These are phyloP conservation scores for Eremobia ochroleuca DNA, from an alignment of 2,888 invertebrate genomes.

Conservation along the genomic window DNA sequence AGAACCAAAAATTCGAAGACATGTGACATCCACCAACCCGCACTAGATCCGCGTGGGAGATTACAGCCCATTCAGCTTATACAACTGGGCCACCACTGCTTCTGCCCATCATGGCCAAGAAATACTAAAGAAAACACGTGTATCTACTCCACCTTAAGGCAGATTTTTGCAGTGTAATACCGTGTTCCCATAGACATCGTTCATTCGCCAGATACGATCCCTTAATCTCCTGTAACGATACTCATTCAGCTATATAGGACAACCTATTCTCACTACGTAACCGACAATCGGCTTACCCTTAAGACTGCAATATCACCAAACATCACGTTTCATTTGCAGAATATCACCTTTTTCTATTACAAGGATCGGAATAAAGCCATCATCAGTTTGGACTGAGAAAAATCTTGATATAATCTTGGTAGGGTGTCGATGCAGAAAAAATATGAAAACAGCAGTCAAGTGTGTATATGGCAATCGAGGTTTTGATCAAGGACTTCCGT, in stretches of 20 bases:
- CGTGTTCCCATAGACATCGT: neutral
- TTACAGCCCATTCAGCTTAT: neutral
- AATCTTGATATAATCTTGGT: no score
- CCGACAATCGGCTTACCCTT: constrained; percentile 14
- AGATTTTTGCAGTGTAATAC: neutral
- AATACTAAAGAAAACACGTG: neutral
- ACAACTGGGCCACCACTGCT: neutral
- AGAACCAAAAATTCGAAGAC: no score
- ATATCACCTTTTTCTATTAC: constrained; percentile 27
- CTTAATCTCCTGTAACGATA: constrained; percentile 9
- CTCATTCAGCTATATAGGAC: neutral
- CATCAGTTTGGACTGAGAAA: neutral
- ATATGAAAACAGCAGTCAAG: neutral
- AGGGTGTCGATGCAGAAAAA: neutral
- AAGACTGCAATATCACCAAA: constrained; percentile 12
- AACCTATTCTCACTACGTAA: neutral
- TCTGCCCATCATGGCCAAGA: neutral
- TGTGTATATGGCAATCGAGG: no score
- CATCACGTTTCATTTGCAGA: constrained; percentile 42
- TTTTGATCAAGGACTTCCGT: neutral
- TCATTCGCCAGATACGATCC: neutral
- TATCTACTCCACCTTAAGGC: neutral
- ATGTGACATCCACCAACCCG: neutral
- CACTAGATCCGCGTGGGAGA: neutral
- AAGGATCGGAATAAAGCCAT: constrained; percentile 1